phyloP scores from a whole-genome alignment of 2,113 vertebrate species.

The Dicaeum eximium region DNA sequence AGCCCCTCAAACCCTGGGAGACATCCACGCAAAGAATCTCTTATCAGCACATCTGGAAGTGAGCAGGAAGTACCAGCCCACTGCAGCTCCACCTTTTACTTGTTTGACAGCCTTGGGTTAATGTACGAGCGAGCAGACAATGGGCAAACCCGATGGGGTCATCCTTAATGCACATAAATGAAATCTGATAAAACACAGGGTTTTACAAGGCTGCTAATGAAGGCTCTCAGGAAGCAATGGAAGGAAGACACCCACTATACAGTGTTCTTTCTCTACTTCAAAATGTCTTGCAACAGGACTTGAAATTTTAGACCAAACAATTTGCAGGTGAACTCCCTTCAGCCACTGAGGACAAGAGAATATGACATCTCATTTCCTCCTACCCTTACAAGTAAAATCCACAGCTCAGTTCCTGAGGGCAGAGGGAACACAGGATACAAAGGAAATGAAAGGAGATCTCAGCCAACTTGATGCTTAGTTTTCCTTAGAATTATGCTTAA shows the following conservation, averaged over 20 bases:
- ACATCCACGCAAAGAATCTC: background rate
- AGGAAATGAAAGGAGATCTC: conserved; percentile 32
- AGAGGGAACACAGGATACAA: background rate
- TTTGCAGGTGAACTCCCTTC: background rate
- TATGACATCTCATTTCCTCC: background rate
- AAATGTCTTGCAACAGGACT: background rate
- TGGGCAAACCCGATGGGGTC: conserved; percentile 9
- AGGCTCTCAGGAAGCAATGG: conserved; percentile 10
- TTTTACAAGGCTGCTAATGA: conserved; percentile 23
- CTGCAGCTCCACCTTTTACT: conserved; percentile 19
- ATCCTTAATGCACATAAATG: conserved; percentile 4
- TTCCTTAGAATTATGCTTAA: background rate
- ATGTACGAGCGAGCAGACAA: background rate
- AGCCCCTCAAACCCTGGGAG: background rate
- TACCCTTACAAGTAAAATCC: background rate
- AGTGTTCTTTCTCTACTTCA: background rate
- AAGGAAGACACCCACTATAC: background rate
- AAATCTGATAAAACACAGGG: conserved; percentile 32
- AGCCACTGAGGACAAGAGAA: background rate
- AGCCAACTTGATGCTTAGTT: background rate
- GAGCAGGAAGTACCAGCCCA: conserved; percentile 34
- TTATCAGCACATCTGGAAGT: conserved; percentile 31
- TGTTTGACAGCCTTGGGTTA: conserved; percentile 32
- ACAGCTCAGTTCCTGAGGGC: background rate
- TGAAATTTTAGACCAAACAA: background rate